Evolutionary conservation across 1,140 invertebrate genomes (phyloP).

Genomic region (Littorina saxatilis): DNA sequence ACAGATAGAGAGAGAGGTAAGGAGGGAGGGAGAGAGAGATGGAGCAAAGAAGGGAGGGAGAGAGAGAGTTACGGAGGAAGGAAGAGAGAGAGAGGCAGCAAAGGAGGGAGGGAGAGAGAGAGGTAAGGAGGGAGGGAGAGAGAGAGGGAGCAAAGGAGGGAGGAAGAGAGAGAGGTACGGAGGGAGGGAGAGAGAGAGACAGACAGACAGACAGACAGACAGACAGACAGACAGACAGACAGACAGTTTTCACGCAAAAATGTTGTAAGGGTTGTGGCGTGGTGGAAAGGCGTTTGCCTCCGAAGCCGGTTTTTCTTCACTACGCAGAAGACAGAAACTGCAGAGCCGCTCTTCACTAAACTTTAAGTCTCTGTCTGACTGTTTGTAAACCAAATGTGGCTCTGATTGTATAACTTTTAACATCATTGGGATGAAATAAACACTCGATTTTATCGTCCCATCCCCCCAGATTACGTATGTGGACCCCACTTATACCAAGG

Average conservation of each 20-base stretch:
- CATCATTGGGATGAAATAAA: no score
- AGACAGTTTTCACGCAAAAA: no score
- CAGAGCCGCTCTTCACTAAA: not conserved
- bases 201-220: slow-evolving; percentile 28
- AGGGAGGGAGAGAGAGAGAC: slow-evolving; percentile 28
- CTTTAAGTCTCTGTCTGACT: no score
- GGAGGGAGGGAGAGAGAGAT: slow-evolving; percentile 32
- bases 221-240: slow-evolving; percentile 8
- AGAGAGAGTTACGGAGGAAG: not conserved
- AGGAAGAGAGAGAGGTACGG: slow-evolving; percentile 23
- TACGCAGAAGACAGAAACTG: not conserved
- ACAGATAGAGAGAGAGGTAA: no score
- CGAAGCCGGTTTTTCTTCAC: not conserved
- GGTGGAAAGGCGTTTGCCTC: no score
- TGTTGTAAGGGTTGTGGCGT: no score
- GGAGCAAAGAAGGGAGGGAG: slow-evolving; percentile 42
- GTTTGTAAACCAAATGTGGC: no score
- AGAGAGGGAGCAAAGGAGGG: slow-evolving; percentile 22
- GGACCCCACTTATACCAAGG: no score
- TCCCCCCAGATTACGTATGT: no score
- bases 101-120: no score
- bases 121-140: not conserved
- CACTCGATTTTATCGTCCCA: no score
- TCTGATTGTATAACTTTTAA: no score
- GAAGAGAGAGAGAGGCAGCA: slow-evolving; percentile 5